These are phyloP conservation scores for Labeo rohita DNA, from an alignment of 2,113 vertebrate species.

Conservation along the genomic window DNA sequence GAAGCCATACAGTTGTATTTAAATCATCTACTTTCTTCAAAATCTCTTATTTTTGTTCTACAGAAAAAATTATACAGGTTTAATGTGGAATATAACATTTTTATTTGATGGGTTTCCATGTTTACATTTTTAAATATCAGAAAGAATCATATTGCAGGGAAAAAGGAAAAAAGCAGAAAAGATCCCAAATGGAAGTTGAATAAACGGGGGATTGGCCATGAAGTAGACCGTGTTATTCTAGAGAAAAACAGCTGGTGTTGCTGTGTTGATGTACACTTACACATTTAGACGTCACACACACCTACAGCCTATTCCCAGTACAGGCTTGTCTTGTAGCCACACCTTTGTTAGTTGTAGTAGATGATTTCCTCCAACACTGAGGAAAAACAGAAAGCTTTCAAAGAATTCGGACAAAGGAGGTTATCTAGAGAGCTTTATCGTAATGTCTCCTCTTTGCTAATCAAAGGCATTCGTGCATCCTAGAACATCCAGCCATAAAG, in stretches of 20 bases:
- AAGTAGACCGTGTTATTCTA: background rate
- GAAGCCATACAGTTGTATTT: background rate
- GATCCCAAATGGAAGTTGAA: background rate
- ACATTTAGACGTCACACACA: background rate
- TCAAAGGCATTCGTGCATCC: background rate
- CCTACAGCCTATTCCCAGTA: background rate
- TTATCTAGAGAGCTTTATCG: background rate
- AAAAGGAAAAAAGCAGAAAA: background rate
- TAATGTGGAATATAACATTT: background rate
- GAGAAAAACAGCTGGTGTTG: background rate
- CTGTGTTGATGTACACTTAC: background rate
- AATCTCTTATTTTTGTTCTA: background rate
- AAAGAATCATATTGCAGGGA: background rate
- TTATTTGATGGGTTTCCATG: no score
- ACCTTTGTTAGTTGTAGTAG: slow-evolving; percentile 3
- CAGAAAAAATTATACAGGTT: background rate
- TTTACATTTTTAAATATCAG: background rate
- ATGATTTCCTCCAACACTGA: background rate
- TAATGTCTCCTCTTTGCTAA: background rate
- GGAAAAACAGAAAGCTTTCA: background rate
- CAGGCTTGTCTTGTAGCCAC: slow-evolving; percentile 21
- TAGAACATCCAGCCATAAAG: background rate
- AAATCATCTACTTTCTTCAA: background rate
- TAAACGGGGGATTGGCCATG: background rate
- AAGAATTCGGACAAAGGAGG: background rate